Conservation (phyloP, 2,888 invertebrate species). For the Drosophila melanosoma region DNA sequence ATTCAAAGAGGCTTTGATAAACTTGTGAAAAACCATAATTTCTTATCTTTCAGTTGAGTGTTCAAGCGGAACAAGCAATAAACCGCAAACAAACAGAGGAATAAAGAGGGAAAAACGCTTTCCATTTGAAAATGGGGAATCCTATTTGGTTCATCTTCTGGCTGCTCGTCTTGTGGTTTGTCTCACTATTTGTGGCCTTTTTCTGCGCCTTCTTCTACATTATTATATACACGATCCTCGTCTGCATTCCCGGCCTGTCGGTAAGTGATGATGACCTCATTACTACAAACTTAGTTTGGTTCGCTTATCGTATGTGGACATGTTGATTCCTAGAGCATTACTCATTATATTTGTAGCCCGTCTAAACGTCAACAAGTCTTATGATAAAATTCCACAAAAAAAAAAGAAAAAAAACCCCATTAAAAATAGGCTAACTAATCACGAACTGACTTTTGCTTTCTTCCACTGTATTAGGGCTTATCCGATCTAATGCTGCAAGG, state of each 20-base stretch:
- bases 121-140: constrained; percentile 86
- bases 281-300: constrained; percentile 17
- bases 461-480: constrained; percentile 87
- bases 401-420: neutral
- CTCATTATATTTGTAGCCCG: constrained; percentile 34
- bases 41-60: constrained; percentile 56
- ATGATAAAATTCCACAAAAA: constrained; percentile 43
- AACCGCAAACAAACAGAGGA: neutral
- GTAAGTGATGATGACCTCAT: constrained; percentile 86
- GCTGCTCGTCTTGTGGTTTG: constrained; percentile 89
- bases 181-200: constrained; percentile 89
- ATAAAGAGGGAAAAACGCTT: constrained; percentile 1
- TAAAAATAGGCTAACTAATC: neutral
- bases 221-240: constrained; percentile 88
- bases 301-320: constrained; percentile 36
- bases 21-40: constrained; percentile 31
- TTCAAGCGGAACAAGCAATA: constrained; percentile 24
- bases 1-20: neutral
- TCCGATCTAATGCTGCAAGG: constrained; percentile 89
- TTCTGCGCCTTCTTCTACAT: constrained; percentile 90
- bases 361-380: constrained; percentile 17
- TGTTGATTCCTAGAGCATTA: constrained; percentile 51
- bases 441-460: neutral
- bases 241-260: constrained; percentile 89
- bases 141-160: constrained; percentile 89